These are phyloP conservation scores for Prunella strophiata DNA, from an alignment of 2,797 vertebrate genomes.

Conservation along the genomic window DNA sequence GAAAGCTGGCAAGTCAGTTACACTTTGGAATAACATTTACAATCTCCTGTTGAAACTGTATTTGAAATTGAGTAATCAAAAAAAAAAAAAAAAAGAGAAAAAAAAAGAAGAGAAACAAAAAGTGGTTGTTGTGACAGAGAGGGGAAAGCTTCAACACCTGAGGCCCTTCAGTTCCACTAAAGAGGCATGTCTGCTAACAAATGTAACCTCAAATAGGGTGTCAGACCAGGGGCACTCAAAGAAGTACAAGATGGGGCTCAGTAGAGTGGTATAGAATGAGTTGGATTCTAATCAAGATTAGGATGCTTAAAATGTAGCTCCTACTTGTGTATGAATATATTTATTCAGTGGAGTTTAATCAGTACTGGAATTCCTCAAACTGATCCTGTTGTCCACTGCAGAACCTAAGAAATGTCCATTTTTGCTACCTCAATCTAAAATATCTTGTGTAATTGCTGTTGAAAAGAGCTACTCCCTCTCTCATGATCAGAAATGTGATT, in stretches of 20 bases:
- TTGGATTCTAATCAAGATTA: background rate
- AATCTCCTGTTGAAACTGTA: background rate
- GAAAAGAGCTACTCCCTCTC: background rate
- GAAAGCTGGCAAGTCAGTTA: background rate
- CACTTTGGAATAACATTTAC: background rate
- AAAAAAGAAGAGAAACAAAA: background rate
- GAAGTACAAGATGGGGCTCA: background rate
- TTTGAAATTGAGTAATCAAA: background rate
- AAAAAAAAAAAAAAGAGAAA: background rate
- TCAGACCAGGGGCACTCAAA: background rate
- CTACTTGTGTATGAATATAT: background rate
- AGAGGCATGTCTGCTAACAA: background rate
- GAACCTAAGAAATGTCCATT: background rate
- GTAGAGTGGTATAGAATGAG: rapidly evolving
- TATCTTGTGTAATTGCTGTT: background rate
- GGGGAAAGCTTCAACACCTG: background rate
- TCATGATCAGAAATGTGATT: background rate
- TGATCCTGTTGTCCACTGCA: background rate
- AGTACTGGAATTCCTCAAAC: background rate
- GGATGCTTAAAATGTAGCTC: background rate
- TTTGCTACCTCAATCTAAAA: background rate
- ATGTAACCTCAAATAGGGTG: background rate
- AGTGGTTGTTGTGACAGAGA: background rate
- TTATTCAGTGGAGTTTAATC: background rate
- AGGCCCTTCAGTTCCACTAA: background rate